Base-by-base conservation (phyloP, 92 coral and sea anemone genomes). In the Siderastrea siderea region DNA sequence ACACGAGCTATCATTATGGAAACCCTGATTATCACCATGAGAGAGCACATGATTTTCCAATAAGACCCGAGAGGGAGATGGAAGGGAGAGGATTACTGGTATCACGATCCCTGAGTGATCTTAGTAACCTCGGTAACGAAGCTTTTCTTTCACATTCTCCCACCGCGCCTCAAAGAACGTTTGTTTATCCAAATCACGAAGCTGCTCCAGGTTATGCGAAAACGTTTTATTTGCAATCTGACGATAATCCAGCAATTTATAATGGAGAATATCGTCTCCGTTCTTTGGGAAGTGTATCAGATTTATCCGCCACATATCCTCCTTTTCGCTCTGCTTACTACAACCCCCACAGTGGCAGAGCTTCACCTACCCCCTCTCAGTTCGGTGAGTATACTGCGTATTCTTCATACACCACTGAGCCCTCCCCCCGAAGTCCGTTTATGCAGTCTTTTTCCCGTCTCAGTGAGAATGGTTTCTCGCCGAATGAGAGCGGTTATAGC, bases 351-450 rank as follows among this genome's bases (percentile, higher is more conserved):
- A 44, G 49, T 84, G 80, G 52, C 15, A 49, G 81, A 61, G 43
- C 87, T 73, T 84, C 87, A 19, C 87, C 87, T 47, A 73, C 80
- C 73, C 74, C 81, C 53, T 84, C 87, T 73, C 73, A 62, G 80
- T 73, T 48, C 16, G 73, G 80, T 49, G 87, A 84, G 4, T 49
- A 38, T 43, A 52, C 64, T 65, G 73, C 74, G 65, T 74, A 69
- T 58, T 82, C 68, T 45, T 70, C 86, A 19, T 82, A 70, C 7
- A 45, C 79, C 14, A 15, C 80, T 26, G 48, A 12, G 47, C 15
- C 78, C 19, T 63, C 67, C 51, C 81, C 73, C 38, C 79, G 73
- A 9, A 17, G 60, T 19, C 61, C 60, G 17, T 71, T 57, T 26
- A 6, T 26, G 2, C 26, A 47, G 7, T 66, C 87, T 47, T 74